phyloP scores from a whole-genome alignment of 1,140 invertebrate genomes.

The Calephelis virginiensis region DNA sequence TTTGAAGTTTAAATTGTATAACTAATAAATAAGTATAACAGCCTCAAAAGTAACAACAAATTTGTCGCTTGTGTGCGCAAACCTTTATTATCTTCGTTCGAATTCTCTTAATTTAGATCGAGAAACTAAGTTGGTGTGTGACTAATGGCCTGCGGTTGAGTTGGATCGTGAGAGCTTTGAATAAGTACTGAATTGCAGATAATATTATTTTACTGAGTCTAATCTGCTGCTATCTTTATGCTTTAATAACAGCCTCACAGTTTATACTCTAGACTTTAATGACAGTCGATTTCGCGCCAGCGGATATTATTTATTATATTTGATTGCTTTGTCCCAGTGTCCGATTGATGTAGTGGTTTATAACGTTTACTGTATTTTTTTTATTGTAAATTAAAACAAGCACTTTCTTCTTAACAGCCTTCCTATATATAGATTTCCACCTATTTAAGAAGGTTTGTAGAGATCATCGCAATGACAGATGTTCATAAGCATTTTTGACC shows the following conservation, averaged over 20 bases:
- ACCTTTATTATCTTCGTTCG: slow-evolving; percentile 27
- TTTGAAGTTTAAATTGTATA: no score
- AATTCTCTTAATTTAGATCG: slow-evolving; percentile 21
- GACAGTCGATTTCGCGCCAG: slow-evolving; percentile 19
- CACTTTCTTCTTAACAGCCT: no score
- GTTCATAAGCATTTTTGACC: no score
- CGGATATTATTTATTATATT: slow-evolving; percentile 17
- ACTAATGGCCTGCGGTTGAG: slow-evolving; percentile 47
- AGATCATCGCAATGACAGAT: no score
- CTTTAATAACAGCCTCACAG: slow-evolving; percentile 18
- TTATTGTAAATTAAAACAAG: no score
- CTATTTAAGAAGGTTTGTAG: no score
- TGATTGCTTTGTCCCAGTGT: not conserved
- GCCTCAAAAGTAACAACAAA: no score
- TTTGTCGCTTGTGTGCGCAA: no score
- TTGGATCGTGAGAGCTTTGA: slow-evolving; percentile 45
- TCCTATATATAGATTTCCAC: no score
- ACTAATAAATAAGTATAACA: no score
- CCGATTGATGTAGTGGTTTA: no score
- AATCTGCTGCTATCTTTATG: slow-evolving; percentile 27
- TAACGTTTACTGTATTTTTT: no score
- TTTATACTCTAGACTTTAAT: slow-evolving; percentile 29
- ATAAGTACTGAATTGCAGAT: slow-evolving; percentile 43
- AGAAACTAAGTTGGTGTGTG: slow-evolving; percentile 39
- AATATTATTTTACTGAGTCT: slow-evolving; percentile 45